Base-by-base conservation (phyloP, 1,140 invertebrate species). In the Trinorchestia longiramus region DNA sequence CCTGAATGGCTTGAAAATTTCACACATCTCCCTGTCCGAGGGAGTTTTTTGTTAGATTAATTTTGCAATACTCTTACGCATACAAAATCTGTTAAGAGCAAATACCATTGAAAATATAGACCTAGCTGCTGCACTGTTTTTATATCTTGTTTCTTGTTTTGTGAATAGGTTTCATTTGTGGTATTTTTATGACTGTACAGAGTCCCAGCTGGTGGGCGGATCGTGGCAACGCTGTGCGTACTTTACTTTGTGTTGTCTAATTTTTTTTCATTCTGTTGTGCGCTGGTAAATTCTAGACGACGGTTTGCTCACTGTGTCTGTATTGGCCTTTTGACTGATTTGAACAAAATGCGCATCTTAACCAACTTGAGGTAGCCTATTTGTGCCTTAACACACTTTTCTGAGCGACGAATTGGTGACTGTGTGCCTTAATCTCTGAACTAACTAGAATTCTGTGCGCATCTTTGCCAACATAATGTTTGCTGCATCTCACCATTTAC, bases 191-290 rank as follows among this genome's bases (percentile, higher is more conserved):
- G 62, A 77, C 15, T 47, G 43, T 94, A 43, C 92, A 94, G 92
- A 94, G 92, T 23, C 41, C 36, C 43, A 94, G 44, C 43, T 44
- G 40, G 41, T n/a, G 41, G 92, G 92, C 17, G 92, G 92, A 43
- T 47, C 36, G 19, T 94, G 92, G 92, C 43, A 94, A 11, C 92
- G 44, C 36, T 94, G 92, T 94, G 92, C 92, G 92, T 94, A 94
- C 62, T 94, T 45, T 57, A 15, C 19, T 40, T 57, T 23, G 45
- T 42, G 88, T 90, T 42, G 11, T 62, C 41, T 42, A 28, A 43
- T 43, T 28, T 36, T 77, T 1, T 77, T 77, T 11, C 3, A 77
- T 28, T 23, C 47, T 53, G 19, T 11, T 19, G 6, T 53, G 47
- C n/a, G 19, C 19, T 53, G 47, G 47, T 53, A 8, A 53, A 6